phyloP scores from a whole-genome alignment of 1,140 invertebrate genomes.

The Andricus grossulariae region DNA sequence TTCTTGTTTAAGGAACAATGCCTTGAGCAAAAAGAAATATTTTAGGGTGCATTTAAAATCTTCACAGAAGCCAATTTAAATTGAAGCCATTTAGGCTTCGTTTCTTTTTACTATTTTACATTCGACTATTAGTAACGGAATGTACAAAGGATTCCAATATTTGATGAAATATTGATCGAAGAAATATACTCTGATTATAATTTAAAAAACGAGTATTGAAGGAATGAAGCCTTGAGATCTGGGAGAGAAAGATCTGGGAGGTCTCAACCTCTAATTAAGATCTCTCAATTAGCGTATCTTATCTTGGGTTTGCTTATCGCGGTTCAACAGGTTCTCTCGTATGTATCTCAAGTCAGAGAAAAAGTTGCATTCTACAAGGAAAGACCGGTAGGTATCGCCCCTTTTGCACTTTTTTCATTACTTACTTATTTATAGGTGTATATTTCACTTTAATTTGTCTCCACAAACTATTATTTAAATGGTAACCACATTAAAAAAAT shows the following conservation, averaged over 20 bases:
- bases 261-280: constrained; percentile 60
- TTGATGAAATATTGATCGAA: background rate
- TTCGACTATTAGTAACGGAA: too few species aligned
- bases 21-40: too few species aligned
- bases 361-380: constrained; percentile 13
- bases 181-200: background rate
- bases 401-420: constrained; percentile 38
- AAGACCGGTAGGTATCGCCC: constrained; percentile 24
- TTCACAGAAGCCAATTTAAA: too few species aligned
- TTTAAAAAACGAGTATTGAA: background rate
- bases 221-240: background rate
- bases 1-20: background rate
- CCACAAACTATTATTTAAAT: too few species aligned
- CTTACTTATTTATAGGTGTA: constrained; percentile 4
- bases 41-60: too few species aligned
- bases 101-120: too few species aligned
- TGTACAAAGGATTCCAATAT: background rate
- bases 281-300: constrained; percentile 70
- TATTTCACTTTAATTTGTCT: too few species aligned
- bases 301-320: constrained; percentile 48
- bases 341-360: constrained; percentile 40
- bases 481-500: too few species aligned
- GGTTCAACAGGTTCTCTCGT: constrained; percentile 47
- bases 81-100: background rate
- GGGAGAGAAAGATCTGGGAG: constrained; percentile 2